A percentile compares a stretch with the other conserved stretches of the same genome.
Conservation (phyloP, 2,888 invertebrate species). For the Lycophotia porphyrea region DNA sequence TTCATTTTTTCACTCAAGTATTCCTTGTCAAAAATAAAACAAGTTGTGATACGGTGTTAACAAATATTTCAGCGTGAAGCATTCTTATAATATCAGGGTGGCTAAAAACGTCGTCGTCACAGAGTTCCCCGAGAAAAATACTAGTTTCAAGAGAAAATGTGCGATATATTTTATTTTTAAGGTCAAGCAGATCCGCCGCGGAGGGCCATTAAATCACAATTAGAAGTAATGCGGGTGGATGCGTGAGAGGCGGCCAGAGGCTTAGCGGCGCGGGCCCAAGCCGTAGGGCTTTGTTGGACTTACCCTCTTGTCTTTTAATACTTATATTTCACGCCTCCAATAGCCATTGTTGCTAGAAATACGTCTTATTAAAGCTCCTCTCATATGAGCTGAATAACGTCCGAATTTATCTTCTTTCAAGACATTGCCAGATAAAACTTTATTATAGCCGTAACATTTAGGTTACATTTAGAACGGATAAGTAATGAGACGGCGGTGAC, state of each 20-base stretch:
- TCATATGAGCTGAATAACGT: constrained; percentile 44
- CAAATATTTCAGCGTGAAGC: constrained; percentile 12
- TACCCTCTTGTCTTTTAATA: constrained; percentile 85
- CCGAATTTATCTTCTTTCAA: constrained; percentile 44
- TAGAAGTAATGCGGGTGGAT: constrained; percentile 88
- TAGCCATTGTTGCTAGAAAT: constrained; percentile 72
- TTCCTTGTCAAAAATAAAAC: constrained; percentile 13
- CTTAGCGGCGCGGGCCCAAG: constrained; percentile 79
- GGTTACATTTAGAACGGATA: constrained; percentile 69
- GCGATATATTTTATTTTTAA: constrained; percentile 82
- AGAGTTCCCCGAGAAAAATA: constrained; percentile 59
- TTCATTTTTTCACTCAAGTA: neutral
- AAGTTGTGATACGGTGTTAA: neutral
- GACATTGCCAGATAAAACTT: constrained; percentile 69
- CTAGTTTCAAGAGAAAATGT: constrained; percentile 69
- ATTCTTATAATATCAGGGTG: constrained; percentile 17
- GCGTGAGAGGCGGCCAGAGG: constrained; percentile 84
- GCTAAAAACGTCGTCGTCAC: constrained; percentile 49
- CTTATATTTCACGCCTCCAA: constrained; percentile 79
- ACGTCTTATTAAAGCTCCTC: constrained; percentile 53
- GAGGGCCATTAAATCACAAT: constrained; percentile 89
- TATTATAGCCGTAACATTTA: constrained; percentile 68
- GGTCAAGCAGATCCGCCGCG: constrained; percentile 83
- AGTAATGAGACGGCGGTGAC: constrained; percentile 66
- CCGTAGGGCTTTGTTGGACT: constrained; percentile 84